Conservation (phyloP, 1,140 invertebrate species). For the Pomacea maculata region DNA sequence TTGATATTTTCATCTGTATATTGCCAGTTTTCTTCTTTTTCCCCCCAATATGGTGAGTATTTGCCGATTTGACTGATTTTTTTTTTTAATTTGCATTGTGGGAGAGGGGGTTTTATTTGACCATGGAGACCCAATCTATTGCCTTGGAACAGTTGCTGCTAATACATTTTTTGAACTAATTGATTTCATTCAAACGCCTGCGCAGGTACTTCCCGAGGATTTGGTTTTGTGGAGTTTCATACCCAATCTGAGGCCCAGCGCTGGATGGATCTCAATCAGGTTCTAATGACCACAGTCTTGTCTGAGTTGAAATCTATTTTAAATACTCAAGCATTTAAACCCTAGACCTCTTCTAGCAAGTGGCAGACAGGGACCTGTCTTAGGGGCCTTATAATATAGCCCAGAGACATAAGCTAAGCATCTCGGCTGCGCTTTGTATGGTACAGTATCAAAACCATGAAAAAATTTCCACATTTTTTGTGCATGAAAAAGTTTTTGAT, state of each 20-base stretch:
- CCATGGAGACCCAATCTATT: too few relatives aligned
- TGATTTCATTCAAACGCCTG: slow-evolving; percentile 36
- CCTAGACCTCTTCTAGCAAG: too few relatives aligned
- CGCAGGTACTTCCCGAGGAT: slow-evolving; percentile 64
- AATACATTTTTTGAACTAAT: slow-evolving; percentile 10
- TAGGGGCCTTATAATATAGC: too few relatives aligned
- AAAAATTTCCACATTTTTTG: too few relatives aligned
- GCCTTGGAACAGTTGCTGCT: too few relatives aligned
- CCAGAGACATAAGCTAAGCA: too few relatives aligned
- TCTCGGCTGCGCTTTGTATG: too few relatives aligned
- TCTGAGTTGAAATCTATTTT: slow-evolving; percentile 23
- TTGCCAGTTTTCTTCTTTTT: too few relatives aligned
- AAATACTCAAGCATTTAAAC: not conserved
- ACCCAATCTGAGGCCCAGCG: slow-evolving; percentile 85
- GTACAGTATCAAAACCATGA: too few relatives aligned
- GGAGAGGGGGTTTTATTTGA: not conserved
- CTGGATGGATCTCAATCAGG: slow-evolving; percentile 95
- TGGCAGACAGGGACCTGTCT: too few relatives aligned
- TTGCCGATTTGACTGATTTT: not conserved
- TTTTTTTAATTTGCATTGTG: not conserved
- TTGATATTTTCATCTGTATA: too few relatives aligned
- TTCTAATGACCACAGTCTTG: slow-evolving; percentile 65
- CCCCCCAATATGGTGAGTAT: not conserved
- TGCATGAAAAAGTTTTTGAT: too few relatives aligned
- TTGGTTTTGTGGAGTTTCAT: slow-evolving; percentile 96